Conservation (phyloP, 2,113 vertebrate species). For the Haemorhous mexicanus region DNA sequence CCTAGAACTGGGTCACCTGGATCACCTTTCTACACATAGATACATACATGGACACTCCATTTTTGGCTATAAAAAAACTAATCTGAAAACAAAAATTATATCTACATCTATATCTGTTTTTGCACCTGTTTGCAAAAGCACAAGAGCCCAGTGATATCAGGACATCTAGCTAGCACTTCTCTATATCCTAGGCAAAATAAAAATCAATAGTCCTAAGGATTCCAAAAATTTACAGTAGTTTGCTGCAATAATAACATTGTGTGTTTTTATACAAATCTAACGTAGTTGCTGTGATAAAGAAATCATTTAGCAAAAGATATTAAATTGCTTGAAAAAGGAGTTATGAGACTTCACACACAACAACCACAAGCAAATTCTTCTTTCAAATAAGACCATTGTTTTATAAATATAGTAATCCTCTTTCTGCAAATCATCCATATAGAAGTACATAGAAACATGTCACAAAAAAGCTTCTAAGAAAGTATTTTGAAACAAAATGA, state of each 20-base stretch:
- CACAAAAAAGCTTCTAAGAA: neutral
- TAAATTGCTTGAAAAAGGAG: neutral
- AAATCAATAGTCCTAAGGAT: neutral
- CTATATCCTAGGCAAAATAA: neutral
- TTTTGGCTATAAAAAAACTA: neutral
- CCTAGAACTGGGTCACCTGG: neutral
- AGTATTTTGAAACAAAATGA: neutral
- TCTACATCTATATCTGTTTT: neutral
- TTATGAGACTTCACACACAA: neutral
- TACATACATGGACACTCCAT: accelerated
- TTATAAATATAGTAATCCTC: neutral
- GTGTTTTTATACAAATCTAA: neutral
- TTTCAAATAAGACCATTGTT: neutral
- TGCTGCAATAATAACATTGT: neutral
- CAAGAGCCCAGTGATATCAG: neutral
- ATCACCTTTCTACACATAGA: neutral
- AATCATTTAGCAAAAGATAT: neutral
- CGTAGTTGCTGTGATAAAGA: neutral
- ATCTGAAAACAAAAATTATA: neutral
- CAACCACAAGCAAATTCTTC: neutral
- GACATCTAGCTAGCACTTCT: neutral
- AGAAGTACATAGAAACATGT: neutral
- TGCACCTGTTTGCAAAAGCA: neutral
- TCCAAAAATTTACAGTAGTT: neutral
- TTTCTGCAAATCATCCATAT: neutral